phyloP scores from a whole-genome alignment of 1,140 invertebrate species.

The Dermatophagoides farinae region DNA sequence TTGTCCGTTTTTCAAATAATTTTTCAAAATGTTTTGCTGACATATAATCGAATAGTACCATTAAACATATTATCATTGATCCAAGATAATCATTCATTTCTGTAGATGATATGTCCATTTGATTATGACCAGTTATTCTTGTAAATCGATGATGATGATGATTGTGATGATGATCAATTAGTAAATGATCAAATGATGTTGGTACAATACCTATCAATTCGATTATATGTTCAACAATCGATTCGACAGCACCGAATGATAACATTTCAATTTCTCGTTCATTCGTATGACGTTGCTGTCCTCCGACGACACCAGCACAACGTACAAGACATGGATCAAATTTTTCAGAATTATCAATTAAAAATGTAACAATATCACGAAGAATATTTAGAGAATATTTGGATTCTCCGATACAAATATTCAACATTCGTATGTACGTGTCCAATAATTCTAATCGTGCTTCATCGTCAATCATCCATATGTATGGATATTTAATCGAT shows the following conservation, averaged over 20 bases:
- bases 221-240: constrained; percentile 13
- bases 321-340: not conserved
- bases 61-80: constrained; percentile 57
- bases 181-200: not conserved
- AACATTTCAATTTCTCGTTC: constrained; percentile 12
- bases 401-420: constrained; percentile 41
- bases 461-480: constrained; percentile 38
- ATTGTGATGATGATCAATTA: not conserved
- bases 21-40: constrained; percentile 65
- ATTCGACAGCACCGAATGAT: constrained; percentile 7
- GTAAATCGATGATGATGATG: too few relatives aligned
- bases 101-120: not conserved
- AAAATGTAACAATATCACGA: not conserved
- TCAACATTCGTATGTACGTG: constrained; percentile 42
- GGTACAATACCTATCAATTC: constrained; percentile 1
- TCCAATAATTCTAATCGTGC: constrained; percentile 39
- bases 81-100: constrained; percentile 33
- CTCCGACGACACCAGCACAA: not conserved
- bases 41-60: constrained; percentile 61
- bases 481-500: constrained; percentile 44
- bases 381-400: not conserved
- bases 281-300: not conserved
- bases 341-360: not conserved
- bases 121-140: too few relatives aligned
- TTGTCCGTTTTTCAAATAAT: constrained; percentile 41